Conservation (phyloP, 2,888 invertebrate genomes). For the Chironomus riparius region DNA sequence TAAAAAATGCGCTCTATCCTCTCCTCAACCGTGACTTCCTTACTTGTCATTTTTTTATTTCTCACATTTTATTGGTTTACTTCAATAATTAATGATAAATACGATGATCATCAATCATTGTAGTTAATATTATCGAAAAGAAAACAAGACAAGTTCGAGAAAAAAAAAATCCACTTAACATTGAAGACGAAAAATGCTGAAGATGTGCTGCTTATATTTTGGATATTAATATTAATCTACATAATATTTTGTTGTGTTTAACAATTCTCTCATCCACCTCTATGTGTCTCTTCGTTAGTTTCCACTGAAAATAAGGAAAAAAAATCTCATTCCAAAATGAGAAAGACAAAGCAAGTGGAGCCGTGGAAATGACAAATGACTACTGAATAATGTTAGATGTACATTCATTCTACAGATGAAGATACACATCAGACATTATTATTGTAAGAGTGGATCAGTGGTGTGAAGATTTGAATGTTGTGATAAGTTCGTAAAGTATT, state of each 20-base stretch:
- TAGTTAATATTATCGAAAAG: background rate
- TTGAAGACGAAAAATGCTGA: background rate
- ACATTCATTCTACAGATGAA: constrained; percentile 5
- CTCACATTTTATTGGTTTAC: constrained; percentile 18
- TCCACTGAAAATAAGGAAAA: background rate
- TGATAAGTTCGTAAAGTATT: constrained; percentile 11
- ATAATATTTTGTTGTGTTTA: too few species aligned
- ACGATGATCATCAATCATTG: constrained; percentile 26
- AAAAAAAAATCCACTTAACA: constrained; percentile 17
- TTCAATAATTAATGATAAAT: constrained; percentile 26
- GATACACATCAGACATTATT: constrained; percentile 1
- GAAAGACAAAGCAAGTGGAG: background rate
- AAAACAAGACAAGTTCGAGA: background rate
- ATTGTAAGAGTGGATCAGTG: background rate
- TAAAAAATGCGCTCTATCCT: background rate
- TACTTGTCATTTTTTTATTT: background rate
- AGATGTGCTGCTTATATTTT: constrained; percentile 10
- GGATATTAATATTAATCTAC: constrained; percentile 10
- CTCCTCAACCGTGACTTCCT: background rate
- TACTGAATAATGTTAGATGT: constrained; percentile 27
- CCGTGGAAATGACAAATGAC: constrained; percentile 25
- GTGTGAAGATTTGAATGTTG: constrained; percentile 26
- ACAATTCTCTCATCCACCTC: too few species aligned
- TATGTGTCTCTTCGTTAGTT: background rate
- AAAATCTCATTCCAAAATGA: background rate